phyloP scores from a whole-genome alignment of 2,113 vertebrate genomes.

The Ahaetulla prasina region DNA sequence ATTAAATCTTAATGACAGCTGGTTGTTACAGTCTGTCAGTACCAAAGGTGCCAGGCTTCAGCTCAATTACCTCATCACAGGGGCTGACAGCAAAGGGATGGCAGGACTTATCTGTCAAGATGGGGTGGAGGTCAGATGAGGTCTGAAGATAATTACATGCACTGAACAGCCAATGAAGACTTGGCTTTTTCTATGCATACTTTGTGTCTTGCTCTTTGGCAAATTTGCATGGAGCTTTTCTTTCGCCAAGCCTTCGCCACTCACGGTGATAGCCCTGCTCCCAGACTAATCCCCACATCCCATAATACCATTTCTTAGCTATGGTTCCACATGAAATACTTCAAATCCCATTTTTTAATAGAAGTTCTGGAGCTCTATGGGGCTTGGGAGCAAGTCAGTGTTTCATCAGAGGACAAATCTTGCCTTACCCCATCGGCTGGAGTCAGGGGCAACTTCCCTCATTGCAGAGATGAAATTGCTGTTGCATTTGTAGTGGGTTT shows the following conservation, averaged over 20 bases:
- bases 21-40: slow-evolving; percentile 7
- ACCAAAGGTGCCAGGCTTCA: slow-evolving; percentile 4
- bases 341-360: background rate
- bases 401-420: background rate
- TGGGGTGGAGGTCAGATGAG: background rate
- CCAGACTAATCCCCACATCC: background rate
- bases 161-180: background rate
- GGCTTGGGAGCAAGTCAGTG: background rate
- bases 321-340: background rate
- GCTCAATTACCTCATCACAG: background rate
- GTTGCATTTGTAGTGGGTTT: background rate
- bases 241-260: background rate
- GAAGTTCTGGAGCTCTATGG: background rate
- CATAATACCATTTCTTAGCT: background rate
- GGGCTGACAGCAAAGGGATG: background rate
- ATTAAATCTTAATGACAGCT: slow-evolving; percentile 3
- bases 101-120: slow-evolving; percentile 7
- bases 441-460: background rate
- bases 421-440: background rate
- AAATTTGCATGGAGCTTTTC: background rate
- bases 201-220: background rate
- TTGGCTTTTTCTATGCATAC: background rate
- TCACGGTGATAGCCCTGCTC: background rate
- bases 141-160: background rate
- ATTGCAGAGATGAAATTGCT: background rate